phyloP scores from a whole-genome alignment of 2,113 vertebrate species.

The Clupea harengus region DNA sequence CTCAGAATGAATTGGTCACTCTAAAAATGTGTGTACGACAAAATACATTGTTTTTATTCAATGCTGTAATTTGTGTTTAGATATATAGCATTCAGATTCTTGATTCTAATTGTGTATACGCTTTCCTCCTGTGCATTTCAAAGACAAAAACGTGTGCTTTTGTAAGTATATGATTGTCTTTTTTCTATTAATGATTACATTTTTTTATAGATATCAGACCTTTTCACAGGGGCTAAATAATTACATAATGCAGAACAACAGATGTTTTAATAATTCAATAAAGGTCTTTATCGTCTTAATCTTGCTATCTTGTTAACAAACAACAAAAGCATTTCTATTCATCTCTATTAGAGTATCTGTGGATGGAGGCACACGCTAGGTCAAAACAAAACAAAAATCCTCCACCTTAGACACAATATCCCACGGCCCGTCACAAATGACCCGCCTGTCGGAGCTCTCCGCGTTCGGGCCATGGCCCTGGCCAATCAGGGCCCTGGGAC shows the following conservation, averaged over 20 bases:
- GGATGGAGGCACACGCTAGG: not conserved
- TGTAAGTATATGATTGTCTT: not conserved
- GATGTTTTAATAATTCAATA: not conserved
- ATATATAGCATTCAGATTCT: not conserved
- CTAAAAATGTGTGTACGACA: not conserved
- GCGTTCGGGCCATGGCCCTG: conserved; percentile 7
- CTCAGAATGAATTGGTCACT: not conserved
- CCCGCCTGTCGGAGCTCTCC: not conserved
- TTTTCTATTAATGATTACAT: not conserved
- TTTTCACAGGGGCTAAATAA: not conserved
- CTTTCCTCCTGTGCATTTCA: not conserved
- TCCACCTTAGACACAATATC: not conserved
- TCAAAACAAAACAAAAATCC: not conserved
- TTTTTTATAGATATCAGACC: not conserved
- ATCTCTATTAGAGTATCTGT: not conserved
- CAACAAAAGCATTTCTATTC: not conserved
- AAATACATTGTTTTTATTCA: not conserved
- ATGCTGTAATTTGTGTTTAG: not conserved
- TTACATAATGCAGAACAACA: not conserved
- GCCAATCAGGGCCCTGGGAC: conserved; percentile 10
- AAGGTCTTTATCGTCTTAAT: not conserved
- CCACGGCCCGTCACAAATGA: not conserved
- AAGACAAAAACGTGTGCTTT: not conserved
- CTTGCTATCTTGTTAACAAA: not conserved
- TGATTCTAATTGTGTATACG: not conserved